Percentiles rank a stretch among this genome's conserved stretches.
These are phyloP conservation scores for Axea sp. DNA, from an alignment of 2,888 invertebrate species.

Conservation along the genomic window DNA sequence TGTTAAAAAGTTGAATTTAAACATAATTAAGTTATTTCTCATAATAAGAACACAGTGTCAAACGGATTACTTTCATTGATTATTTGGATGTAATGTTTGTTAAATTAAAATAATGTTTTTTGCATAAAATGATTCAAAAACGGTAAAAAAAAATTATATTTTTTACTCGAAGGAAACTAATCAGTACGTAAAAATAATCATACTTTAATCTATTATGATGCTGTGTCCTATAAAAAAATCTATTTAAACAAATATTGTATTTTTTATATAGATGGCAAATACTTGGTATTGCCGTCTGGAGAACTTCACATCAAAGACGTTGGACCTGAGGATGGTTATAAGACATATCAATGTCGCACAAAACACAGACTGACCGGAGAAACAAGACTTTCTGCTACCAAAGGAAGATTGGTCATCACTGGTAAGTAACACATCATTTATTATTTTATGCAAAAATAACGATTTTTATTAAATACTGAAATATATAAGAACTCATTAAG, in stretches of 20 bases:
- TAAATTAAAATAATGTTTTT: too few species aligned
- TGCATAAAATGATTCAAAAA: too few species aligned
- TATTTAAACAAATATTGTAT: constrained; percentile 4
- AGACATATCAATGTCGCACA: constrained; percentile 95
- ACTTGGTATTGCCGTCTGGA: constrained; percentile 95
- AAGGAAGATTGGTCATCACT: constrained; percentile 96
- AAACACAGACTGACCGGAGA: constrained; percentile 96
- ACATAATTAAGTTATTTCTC: not conserved
- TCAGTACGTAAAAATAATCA: too few species aligned
- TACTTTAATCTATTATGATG: constrained; percentile 17
- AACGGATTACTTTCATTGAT: constrained; percentile 15
- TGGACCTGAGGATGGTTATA: constrained; percentile 95
- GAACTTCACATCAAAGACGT: constrained; percentile 97
- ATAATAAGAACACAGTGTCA: constrained; percentile 13
- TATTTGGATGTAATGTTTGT: too few species aligned
- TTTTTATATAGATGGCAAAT: constrained; percentile 90
- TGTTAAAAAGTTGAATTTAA: constrained; percentile 24
- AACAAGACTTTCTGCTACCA: constrained; percentile 94
- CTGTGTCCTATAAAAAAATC: constrained; percentile 22
- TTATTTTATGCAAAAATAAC: constrained; percentile 69
- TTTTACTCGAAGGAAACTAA: not conserved
- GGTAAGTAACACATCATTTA: constrained; percentile 84
- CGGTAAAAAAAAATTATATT: too few species aligned
- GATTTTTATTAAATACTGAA: constrained; percentile 61
- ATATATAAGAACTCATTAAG: not conserved